Percentiles rank a stretch among this genome's conserved stretches.
phyloP scores from a whole-genome alignment of 2,113 vertebrate genomes.

The Dicentrarchus labrax region DNA sequence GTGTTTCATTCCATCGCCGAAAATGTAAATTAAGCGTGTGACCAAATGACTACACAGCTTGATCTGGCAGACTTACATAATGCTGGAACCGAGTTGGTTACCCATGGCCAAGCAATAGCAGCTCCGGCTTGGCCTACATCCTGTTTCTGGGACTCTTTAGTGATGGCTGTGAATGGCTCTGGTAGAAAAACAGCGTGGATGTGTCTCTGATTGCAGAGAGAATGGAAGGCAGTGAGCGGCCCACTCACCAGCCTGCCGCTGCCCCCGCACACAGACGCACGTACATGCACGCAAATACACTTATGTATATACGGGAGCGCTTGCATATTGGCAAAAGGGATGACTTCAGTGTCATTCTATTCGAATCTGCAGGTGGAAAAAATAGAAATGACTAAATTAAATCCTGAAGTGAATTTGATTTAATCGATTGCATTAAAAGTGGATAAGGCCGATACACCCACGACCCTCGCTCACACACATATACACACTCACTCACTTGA shows the following conservation, averaged over 20 bases:
- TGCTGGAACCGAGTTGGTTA: constrained; percentile 50
- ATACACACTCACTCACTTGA: constrained; percentile 56
- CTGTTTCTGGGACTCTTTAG: constrained; percentile 71
- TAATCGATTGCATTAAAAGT: constrained; percentile 13
- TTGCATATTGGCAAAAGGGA: background rate
- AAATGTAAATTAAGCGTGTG: constrained; percentile 68
- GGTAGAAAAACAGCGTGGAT: constrained; percentile 55
- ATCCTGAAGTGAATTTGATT: constrained; percentile 35
- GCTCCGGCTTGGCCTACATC: constrained; percentile 72
- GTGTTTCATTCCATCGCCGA: constrained; percentile 29
- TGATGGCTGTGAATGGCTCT: constrained; percentile 71
- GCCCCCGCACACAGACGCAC: constrained; percentile 46
- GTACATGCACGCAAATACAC: constrained; percentile 22
- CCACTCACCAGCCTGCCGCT: constrained; percentile 78
- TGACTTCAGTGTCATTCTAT: background rate
- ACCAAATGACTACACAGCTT: constrained; percentile 70
- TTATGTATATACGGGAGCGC: background rate
- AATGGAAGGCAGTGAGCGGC: constrained; percentile 61
- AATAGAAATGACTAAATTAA: constrained; percentile 27
- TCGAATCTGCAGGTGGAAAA: constrained; percentile 46
- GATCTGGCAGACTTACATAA: constrained; percentile 73
- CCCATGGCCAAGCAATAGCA: constrained; percentile 65
- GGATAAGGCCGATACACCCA: constrained; percentile 1
- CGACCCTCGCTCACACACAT: constrained; percentile 11
- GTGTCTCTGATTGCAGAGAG: constrained; percentile 57